A percentile compares a stretch with the other conserved stretches of the same genome.
Conservation (phyloP, 2,888 invertebrate genomes). For the Watsonalla cultraria region DNA sequence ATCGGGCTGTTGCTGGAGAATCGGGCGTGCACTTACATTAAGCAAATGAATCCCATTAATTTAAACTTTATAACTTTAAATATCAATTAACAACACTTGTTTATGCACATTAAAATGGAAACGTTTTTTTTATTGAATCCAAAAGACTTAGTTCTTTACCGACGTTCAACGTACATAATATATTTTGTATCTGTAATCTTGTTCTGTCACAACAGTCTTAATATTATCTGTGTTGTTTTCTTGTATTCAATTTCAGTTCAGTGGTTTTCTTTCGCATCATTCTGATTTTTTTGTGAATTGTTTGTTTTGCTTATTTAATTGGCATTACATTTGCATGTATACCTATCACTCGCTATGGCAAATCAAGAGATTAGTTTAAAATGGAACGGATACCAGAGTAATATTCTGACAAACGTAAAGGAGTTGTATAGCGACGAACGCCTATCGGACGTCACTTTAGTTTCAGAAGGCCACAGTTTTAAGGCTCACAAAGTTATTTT, state of each 20-base stretch:
- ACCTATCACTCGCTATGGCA: conserved; percentile 44
- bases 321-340: conserved; percentile 26
- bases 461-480: conserved; percentile 82
- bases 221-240: background rate
- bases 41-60: no score
- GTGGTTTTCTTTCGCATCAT: conserved; percentile 23
- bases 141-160: no score
- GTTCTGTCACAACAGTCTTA: background rate
- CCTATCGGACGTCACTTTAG: conserved; percentile 82
- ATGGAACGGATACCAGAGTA: conserved; percentile 84
- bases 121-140: no score
- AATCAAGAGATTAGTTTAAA: conserved; percentile 83
- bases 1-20: no score
- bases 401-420: conserved; percentile 81
- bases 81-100: no score
- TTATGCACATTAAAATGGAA: no score
- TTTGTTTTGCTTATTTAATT: conserved; percentile 26
- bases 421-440: conserved; percentile 81
- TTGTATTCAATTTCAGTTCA: background rate
- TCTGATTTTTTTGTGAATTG: conserved; percentile 19
- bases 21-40: no score
- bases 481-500: conserved; percentile 84
- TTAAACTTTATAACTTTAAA: no score
- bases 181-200: no score
- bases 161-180: no score